Evolutionary conservation across 2,113 vertebrate genomes (phyloP), one percentile per base, ranked within the genome.

Genomic region (Montifringilla adamsi): DNA sequence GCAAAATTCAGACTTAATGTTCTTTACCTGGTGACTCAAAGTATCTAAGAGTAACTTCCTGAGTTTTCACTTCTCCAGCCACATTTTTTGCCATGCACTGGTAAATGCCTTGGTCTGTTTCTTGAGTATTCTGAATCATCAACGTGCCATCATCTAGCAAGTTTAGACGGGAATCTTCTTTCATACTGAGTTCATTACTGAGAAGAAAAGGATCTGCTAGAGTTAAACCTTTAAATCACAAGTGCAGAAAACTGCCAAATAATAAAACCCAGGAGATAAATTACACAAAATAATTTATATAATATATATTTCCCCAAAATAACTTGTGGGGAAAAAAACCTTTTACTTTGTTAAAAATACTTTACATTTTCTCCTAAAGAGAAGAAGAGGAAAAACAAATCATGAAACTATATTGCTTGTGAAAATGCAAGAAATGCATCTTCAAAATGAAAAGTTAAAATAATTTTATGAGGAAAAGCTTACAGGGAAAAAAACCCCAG

Each of bases 71-170:
- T 97, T 99, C 99, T 60, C 99, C 99, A 0, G 99, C 99, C 81
- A 99, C 98, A 15, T 99, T 99, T 95, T 99, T 99, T 37, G 99
- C 99, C 99, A 99, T 99, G 95, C 99, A 99, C 68, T 99, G 99
- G 96, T 99, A 99, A 50, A 99, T 98, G 46, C 99, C 99, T 97
- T 99, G 98, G 93, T 99, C 99, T 0, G 99, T 98, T 97, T 99
- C 99, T 94, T 98, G 98, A 6, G 99, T 99, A 97, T 99, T 98
- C 93, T 99, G 99, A 96, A 99, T 99, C 99, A 99, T 99, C 87
- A 99, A 97, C 0, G 99, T 99, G 20, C 99, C 99, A 8, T 99
- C 99, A 73, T 99, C 99, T 93, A 99, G 97, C 91, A 99, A 97
- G 97, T 99, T 99, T 78, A 99, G 94, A 86, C 99, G 99, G 26